Evolutionary conservation across 2,113 vertebrate genomes (phyloP).

Genomic region (Rhinoptilus africanus): DNA sequence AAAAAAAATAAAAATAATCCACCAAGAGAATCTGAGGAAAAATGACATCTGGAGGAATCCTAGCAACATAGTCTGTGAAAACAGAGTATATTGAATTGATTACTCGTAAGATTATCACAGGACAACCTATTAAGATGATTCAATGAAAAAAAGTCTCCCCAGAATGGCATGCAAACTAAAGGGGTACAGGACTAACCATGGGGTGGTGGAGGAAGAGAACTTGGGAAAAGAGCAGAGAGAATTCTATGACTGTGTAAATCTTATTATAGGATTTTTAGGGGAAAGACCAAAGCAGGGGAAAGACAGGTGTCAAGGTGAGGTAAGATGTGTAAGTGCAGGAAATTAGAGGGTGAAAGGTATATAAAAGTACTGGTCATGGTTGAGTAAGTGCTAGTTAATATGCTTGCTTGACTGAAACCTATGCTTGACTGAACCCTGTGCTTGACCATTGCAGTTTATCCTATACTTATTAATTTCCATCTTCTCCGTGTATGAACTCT

Average conservation of each 20-base stretch:
- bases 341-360: neutral
- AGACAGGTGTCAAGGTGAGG: neutral
- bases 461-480: neutral
- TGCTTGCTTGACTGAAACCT: neutral
- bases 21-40: neutral
- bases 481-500: neutral
- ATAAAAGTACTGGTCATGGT: neutral
- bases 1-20: neutral
- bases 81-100: neutral
- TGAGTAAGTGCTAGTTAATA: neutral
- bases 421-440: neutral
- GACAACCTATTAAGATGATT: neutral
- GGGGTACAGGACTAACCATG: accelerated
- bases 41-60: neutral
- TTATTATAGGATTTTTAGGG: neutral
- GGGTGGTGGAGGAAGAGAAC: neutral
- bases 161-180: neutral
- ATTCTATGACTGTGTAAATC: neutral
- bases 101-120: neutral
- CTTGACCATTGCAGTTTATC: neutral
- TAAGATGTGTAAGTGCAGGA: neutral
- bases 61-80: neutral
- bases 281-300: neutral
- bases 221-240: neutral
- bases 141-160: neutral